A percentile compares a stretch with the other conserved stretches of the same genome.
Evolutionary conservation across 2,113 vertebrate species (phyloP).

Genomic region (Chaetops frenatus): DNA sequence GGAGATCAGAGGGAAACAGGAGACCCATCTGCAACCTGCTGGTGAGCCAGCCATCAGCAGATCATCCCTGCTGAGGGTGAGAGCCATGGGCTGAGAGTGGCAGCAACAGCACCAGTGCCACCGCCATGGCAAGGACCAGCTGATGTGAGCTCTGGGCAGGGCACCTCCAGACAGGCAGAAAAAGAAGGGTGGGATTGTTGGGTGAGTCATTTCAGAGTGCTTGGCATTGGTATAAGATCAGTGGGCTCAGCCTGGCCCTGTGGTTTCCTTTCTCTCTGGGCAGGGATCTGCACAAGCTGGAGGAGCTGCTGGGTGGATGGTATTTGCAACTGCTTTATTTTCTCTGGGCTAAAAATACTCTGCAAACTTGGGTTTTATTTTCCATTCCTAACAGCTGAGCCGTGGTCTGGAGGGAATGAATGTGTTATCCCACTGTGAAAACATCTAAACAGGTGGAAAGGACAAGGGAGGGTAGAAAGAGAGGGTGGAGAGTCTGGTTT

Average conservation of each 20-base stretch:
- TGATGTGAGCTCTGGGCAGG: background rate
- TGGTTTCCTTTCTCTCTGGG: slow-evolving; percentile 16
- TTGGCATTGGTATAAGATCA: background rate
- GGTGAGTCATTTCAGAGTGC: background rate
- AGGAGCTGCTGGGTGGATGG: background rate
- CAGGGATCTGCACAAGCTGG: background rate
- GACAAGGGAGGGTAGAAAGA: slow-evolving; percentile 21
- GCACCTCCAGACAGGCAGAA: background rate
- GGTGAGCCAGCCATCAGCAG: slow-evolving; percentile 34
- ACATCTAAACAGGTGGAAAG: slow-evolving; percentile 61
- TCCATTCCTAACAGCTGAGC: slow-evolving; percentile 63
- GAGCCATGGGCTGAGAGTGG: background rate
- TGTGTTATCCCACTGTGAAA: slow-evolving; percentile 56
- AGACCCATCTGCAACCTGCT: slow-evolving; percentile 26
- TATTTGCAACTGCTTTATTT: slow-evolving; percentile 32
- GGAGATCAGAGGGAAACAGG: slow-evolving; percentile 10
- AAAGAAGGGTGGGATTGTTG: background rate
- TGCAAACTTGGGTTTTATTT: slow-evolving; percentile 57
- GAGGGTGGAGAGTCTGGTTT: background rate
- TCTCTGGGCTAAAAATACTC: slow-evolving; percentile 52
- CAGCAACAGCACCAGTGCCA: background rate
- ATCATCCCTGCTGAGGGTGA: background rate
- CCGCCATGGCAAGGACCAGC: background rate
- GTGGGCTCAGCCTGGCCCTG: background rate
- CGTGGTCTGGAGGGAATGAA: slow-evolving; percentile 39